phyloP scores from a whole-genome alignment of 1,140 invertebrate genomes.

The Lanistes nyassanus region DNA sequence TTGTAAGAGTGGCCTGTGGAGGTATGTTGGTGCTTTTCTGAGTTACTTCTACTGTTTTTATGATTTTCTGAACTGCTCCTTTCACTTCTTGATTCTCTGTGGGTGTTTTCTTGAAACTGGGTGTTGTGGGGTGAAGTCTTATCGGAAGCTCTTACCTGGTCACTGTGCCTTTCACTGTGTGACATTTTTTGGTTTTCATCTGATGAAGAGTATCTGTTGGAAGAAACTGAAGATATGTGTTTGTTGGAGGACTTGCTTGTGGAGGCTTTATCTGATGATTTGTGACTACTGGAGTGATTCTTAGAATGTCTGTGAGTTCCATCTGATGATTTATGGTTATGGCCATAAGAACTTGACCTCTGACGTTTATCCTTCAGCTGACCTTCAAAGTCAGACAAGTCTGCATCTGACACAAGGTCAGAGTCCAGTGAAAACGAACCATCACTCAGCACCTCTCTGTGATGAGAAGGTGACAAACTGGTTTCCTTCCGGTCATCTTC shows the following conservation, averaged over 20 bases:
- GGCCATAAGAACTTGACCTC: not conserved
- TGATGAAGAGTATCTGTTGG: not conserved
- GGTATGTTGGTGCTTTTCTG: not conserved
- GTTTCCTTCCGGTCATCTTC: not conserved
- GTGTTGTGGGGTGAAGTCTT: no score
- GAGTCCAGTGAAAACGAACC: no score
- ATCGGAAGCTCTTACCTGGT: no score
- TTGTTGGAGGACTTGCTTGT: not conserved
- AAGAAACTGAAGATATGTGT: not conserved
- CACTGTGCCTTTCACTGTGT: not conserved
- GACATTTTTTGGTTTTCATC: not conserved
- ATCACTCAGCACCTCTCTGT: no score
- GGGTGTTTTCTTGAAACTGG: not conserved
- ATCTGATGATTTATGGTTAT: conserved; percentile 1
- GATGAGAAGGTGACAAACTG: not conserved
- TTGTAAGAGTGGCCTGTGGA: not conserved
- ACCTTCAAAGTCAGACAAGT: no score
- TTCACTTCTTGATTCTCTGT: not conserved
- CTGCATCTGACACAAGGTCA: no score
- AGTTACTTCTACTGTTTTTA: no score
- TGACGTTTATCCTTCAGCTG: no score
- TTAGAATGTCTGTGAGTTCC: not conserved
- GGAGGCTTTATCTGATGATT: not conserved
- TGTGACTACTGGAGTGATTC: not conserved
- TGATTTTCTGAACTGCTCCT: no score